Percentiles rank a stretch among this genome's conserved stretches.
Conservation (phyloP, 2,797 vertebrate genomes). For the Pipistrellus pipistrellus region DNA sequence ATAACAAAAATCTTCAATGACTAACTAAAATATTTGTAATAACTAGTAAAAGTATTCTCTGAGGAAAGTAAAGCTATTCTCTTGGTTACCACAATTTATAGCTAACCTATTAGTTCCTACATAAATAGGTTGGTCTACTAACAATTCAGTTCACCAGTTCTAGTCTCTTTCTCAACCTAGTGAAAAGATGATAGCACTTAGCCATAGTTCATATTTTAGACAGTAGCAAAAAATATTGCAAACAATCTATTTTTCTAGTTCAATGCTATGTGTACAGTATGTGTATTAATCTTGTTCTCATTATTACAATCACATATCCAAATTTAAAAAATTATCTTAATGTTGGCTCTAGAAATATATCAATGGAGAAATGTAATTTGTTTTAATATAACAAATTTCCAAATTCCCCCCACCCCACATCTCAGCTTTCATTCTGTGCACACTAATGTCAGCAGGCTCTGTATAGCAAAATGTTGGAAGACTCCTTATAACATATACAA, state of each 20-base stretch:
- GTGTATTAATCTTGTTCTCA: background rate
- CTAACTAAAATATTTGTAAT: background rate
- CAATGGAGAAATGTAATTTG: background rate
- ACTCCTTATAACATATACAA: background rate
- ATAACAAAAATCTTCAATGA: background rate
- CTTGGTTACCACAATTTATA: background rate
- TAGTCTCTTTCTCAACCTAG: background rate
- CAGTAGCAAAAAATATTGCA: background rate
- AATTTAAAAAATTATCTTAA: background rate
- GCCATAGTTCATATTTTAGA: background rate
- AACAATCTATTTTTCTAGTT: background rate
- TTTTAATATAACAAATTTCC: constrained; percentile 5
- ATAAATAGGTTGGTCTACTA: background rate
- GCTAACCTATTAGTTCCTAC: background rate
- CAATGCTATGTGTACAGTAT: background rate
- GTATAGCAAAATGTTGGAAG: background rate
- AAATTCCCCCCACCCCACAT: background rate
- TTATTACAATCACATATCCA: background rate
- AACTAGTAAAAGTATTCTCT: background rate
- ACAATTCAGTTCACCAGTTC: background rate
- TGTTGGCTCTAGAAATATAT: background rate
- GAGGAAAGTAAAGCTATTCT: background rate
- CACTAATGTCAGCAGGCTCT: background rate
- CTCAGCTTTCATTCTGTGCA: background rate
- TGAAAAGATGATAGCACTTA: background rate